phyloP scores from a whole-genome alignment of 1,140 invertebrate genomes.

The Saccostrea cuccullata region DNA sequence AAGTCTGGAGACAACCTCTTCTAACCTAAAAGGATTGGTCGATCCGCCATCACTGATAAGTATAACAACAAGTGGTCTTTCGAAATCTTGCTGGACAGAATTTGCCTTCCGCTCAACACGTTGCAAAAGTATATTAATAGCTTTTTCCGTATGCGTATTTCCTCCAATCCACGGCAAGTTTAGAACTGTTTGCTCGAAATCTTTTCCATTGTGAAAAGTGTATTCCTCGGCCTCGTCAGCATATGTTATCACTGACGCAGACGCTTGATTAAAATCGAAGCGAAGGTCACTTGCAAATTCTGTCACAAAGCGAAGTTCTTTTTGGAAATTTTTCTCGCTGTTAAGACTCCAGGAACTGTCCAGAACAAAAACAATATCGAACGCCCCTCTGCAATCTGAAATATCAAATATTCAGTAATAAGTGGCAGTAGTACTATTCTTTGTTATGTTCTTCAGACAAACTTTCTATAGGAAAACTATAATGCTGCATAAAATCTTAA shows the following conservation, averaged over 20 bases:
- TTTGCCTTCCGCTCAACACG: not conserved
- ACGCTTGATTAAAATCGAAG: not conserved
- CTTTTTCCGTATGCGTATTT: slow-evolving; percentile 55
- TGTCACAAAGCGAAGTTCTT: slow-evolving; percentile 45
- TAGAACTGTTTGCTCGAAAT: slow-evolving; percentile 39
- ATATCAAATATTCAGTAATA: not conserved
- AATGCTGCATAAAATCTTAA: no score
- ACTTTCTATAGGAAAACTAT: no score
- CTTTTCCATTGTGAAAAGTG: slow-evolving; percentile 27
- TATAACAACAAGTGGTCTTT: not conserved
- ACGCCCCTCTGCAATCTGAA: slow-evolving; percentile 31
- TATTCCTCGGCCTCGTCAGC: slow-evolving; percentile 28
- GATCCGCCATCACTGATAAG: slow-evolving; percentile 41
- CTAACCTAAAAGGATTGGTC: not conserved
- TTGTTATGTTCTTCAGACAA: no score
- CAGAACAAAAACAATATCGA: slow-evolving; percentile 44
- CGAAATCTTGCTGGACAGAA: not conserved
- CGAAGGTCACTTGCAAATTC: slow-evolving; percentile 13
- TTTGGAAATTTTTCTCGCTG: slow-evolving; percentile 32
- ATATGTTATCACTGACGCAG: slow-evolving; percentile 36
- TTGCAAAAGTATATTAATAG: slow-evolving; percentile 46
- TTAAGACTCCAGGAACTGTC: slow-evolving; percentile 40
- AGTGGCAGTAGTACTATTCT: no score
- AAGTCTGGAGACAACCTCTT: slow-evolving; percentile 21
- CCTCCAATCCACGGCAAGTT: slow-evolving; percentile 53